These are phyloP conservation scores for Lutjanus erythropterus DNA, from an alignment of 2,113 vertebrate species.

Conservation along the genomic window DNA sequence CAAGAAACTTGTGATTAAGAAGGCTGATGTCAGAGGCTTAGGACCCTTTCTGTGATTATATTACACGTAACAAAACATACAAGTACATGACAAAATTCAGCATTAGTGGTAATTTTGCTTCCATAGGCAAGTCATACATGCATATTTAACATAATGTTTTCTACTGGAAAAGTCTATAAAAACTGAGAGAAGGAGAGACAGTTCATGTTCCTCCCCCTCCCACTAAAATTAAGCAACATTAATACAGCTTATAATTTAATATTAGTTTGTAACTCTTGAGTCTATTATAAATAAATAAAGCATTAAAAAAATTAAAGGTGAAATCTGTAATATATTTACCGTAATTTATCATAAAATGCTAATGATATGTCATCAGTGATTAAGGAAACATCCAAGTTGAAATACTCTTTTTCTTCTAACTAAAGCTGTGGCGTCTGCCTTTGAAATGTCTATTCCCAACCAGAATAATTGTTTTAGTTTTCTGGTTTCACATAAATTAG, in stretches of 20 bases:
- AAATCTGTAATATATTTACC: too few relatives aligned
- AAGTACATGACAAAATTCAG: background rate
- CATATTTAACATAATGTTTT: conserved; percentile 4
- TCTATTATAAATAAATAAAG: background rate
- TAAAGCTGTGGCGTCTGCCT: too few relatives aligned
- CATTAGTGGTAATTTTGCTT: background rate
- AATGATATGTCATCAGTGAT: too few relatives aligned
- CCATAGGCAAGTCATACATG: background rate
- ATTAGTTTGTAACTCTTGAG: background rate
- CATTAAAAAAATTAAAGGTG: too few relatives aligned
- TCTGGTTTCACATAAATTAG: too few relatives aligned
- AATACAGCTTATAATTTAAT: background rate
- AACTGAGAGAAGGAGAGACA: background rate
- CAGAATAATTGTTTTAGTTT: too few relatives aligned
- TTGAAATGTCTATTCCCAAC: too few relatives aligned
- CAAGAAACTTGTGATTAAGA: conserved; percentile 17
- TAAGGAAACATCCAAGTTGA: too few relatives aligned
- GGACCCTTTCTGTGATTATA: background rate
- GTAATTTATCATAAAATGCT: too few relatives aligned
- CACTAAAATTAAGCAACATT: background rate
- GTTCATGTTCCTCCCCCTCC: background rate
- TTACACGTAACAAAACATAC: background rate
- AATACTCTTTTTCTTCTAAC: too few relatives aligned
- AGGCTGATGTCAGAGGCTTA: conserved; percentile 26
- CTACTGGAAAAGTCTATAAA: background rate